phyloP scores from a whole-genome alignment of 1,140 invertebrate genomes.

The Papilio helenus region DNA sequence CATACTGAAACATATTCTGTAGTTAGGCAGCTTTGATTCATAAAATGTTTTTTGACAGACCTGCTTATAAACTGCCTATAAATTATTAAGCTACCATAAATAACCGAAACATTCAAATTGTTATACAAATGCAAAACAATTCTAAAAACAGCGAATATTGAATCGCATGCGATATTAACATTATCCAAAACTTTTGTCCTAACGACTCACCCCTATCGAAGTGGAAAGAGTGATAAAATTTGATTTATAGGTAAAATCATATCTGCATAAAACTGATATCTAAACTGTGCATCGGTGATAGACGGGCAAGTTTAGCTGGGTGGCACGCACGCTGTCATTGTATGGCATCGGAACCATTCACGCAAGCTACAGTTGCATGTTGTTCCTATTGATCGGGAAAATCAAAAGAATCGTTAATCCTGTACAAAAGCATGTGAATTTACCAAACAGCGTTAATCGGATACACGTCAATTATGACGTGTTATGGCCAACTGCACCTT shows the following conservation, averaged over 20 bases:
- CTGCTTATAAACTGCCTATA: too few species aligned
- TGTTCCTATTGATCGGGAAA: slow-evolving; percentile 55
- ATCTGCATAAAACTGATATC: slow-evolving; percentile 33
- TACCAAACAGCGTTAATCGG: not conserved
- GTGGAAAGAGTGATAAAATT: slow-evolving; percentile 39
- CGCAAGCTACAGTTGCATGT: slow-evolving; percentile 50
- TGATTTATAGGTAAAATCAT: slow-evolving; percentile 38
- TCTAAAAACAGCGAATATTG: slow-evolving; percentile 17
- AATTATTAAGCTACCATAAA: slow-evolving; percentile 7
- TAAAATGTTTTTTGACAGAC: too few species aligned
- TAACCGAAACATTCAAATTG: slow-evolving; percentile 25
- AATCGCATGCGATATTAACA: slow-evolving; percentile 38
- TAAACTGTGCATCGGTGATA: slow-evolving; percentile 29
- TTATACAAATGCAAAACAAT: not conserved
- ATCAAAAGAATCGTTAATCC: slow-evolving; percentile 38
- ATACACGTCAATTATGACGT: slow-evolving; percentile 1
- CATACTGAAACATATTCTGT: not conserved
- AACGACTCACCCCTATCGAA: slow-evolving; percentile 15
- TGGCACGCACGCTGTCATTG: slow-evolving; percentile 40
- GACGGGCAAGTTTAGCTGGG: slow-evolving; percentile 8
- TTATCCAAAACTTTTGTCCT: slow-evolving; percentile 33
- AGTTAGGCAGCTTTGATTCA: not conserved
- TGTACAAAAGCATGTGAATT: slow-evolving; percentile 20
- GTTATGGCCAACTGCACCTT: not conserved
- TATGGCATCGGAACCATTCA: slow-evolving; percentile 51